phyloP scores from a whole-genome alignment of 2,797 vertebrate genomes.

The Vireo griseus region DNA sequence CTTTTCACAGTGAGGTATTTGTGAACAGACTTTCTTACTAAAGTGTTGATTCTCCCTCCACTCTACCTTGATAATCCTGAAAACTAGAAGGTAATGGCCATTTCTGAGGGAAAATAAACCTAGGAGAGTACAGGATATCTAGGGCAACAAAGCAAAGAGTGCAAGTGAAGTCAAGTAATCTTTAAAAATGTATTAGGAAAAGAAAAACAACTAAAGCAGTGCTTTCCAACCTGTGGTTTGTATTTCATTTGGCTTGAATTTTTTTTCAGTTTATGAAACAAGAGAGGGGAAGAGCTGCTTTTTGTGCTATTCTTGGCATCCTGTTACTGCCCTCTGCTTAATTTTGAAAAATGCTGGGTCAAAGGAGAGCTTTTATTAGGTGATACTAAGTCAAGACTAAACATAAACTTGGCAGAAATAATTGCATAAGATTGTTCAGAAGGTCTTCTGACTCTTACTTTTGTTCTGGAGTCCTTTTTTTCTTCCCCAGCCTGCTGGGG shows the following conservation, averaged over 20 bases:
- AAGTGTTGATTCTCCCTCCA: neutral
- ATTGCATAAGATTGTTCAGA: neutral
- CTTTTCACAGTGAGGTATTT: neutral
- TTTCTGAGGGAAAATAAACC: neutral
- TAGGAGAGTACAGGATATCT: neutral
- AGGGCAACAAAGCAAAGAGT: neutral
- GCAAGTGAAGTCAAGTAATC: neutral
- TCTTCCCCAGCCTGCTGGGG: neutral
- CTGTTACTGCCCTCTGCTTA: neutral
- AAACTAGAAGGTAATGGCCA: neutral
- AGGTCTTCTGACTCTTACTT: neutral
- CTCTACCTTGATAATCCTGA: neutral
- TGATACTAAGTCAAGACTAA: slow-evolving; percentile 44
- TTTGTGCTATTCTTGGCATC: slow-evolving; percentile 44
- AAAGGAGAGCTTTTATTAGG: slow-evolving; percentile 35
- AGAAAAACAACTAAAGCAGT: neutral
- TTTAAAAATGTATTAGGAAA: neutral
- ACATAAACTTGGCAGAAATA: slow-evolving; percentile 50
- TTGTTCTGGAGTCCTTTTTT: neutral
- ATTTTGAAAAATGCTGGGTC: slow-evolving; percentile 17
- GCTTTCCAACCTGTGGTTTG: neutral
- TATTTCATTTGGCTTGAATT: neutral
- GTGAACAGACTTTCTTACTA: neutral
- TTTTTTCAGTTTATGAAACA: neutral
- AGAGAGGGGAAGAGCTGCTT: neutral